Evolutionary conservation across 2,113 vertebrate genomes (phyloP), one percentile per base, ranked within the genome.

Genomic region (Helogale parvula): DNA sequence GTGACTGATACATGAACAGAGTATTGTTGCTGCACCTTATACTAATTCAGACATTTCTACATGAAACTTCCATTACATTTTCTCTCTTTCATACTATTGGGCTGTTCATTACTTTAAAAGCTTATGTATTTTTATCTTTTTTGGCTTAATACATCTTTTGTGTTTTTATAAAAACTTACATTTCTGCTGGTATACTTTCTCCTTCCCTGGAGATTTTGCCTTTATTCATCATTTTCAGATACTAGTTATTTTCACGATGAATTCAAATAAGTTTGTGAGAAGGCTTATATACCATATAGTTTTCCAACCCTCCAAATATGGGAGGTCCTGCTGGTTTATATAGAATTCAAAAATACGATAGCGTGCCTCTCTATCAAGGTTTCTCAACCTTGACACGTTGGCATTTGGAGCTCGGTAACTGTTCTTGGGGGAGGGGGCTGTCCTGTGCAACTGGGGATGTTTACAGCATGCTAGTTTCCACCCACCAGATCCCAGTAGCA

Each of bases 41-140:
- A 91, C 93, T 91, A 96, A 94, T 95, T 94, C 95, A 96, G 88
- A 97, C 47, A 93, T 87, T 94, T 96, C 93, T 82, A 86, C 80
- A 93, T 89, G 93, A 97, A 96, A 72, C 66, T 71, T 92, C 41
- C 33, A 54, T 96, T 88, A 68, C 5, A 23, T 96, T 95, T 97
- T 71, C 89, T 94, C 94, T 94, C 80, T 95, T 83, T 94, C 31
- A 10, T 52, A 93, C 95, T 72, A 93, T 54, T 71, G 41, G 66
- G 69, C 93, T 97, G 66, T 74, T 93, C 3, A 29, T 94, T 93
- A 82, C 79, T 94, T 86, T 96, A 90, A 96, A 92, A 84, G 87
- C 83, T 97, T 93, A 77, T 31, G 88, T 94, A 47, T 50, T 88
- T 96, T 88, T 81, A 66, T 94, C 66, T 87, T 84, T 68, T 93